Base-by-base conservation (phyloP, 2,888 invertebrate species). In the Diaphora mendica region DNA sequence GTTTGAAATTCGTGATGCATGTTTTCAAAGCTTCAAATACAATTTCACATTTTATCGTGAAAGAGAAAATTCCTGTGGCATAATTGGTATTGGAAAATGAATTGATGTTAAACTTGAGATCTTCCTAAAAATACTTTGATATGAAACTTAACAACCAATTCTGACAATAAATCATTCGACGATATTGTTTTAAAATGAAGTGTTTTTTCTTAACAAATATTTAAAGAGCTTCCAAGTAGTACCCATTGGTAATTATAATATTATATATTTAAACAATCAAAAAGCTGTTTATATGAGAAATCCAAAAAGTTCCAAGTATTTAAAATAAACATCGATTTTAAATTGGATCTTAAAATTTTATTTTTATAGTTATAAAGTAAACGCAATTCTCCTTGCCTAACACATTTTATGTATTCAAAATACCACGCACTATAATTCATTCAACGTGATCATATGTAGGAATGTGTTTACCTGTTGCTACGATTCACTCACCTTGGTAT, bases 401-500 rank as follows among this genome's bases (percentile, higher is more conserved):
- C 26, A 48, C n/a, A 70, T 44, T 48, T 64, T 48, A 55, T 35
- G n/a, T 35, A 33, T 64, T 64, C 17, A 64, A 33, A 64, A 39
- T 70, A 70, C 70, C 64, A 33, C 33, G 64, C 15, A 15, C 44
- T 13, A 70, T 70, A 30, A 79, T 77, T 82, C 77, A 81, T 78
- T 79, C 74, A 79, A 77, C 76, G 68, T 74, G 69, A 39, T 76
- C 73, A 64, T 77, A 72, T 66, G 71, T 51, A 64, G 69, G 66
- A 74, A 66, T 66, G 20, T 76, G 79, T 81, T 83, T 80, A 77
- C 77, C 64, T 75, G 62, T 75, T 70, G 64, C 64, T 55, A 42
- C 73, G 71, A 81, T 80, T 82, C 75, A 89, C 93, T 97, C 88
- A 97, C 97, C 97, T 97, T 70, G 97, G 97, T 84, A 97, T 97